Conservation (phyloP, 37 sponge, comb jelly and placozoan genomes). For the Aplysina aerophoba region DNA sequence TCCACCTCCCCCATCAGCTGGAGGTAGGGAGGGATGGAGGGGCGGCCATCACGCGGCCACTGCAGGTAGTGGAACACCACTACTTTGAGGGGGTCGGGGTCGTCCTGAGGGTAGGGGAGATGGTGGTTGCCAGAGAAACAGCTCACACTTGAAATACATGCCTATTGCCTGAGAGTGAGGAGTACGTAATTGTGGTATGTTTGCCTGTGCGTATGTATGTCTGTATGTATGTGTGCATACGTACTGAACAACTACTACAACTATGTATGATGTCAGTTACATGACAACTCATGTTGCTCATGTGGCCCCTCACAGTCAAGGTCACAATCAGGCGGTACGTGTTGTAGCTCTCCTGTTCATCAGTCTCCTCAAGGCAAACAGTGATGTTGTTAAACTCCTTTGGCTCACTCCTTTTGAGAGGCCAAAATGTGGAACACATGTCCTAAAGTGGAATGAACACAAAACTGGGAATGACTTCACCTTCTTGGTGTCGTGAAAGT, state of each 20-base stretch:
- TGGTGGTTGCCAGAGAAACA: too few relatives aligned
- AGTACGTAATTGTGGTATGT: too few relatives aligned
- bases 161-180: too few relatives aligned
- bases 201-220: too few relatives aligned
- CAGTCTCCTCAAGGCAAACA: neutral
- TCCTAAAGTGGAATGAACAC: neutral
- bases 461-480: too few relatives aligned
- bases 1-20: constrained; percentile 26
- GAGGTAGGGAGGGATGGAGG: neutral
- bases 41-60: constrained; percentile 7
- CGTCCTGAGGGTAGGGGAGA: too few relatives aligned
- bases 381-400: neutral
- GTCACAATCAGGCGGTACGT: neutral
- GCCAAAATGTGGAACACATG: constrained; percentile 16
- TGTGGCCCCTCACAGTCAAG: neutral
- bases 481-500: too few relatives aligned
- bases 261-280: too few relatives aligned
- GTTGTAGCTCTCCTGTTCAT: neutral
- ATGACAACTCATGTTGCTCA: neutral
- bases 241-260: too few relatives aligned
- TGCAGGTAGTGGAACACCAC: constrained; percentile 10
- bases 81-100: too few relatives aligned
- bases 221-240: too few relatives aligned
- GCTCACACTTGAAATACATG: too few relatives aligned
- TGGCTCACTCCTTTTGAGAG: neutral